These are phyloP conservation scores for Casuarius casuarius DNA, from an alignment of 2,113 vertebrate species.

Conservation along the genomic window DNA sequence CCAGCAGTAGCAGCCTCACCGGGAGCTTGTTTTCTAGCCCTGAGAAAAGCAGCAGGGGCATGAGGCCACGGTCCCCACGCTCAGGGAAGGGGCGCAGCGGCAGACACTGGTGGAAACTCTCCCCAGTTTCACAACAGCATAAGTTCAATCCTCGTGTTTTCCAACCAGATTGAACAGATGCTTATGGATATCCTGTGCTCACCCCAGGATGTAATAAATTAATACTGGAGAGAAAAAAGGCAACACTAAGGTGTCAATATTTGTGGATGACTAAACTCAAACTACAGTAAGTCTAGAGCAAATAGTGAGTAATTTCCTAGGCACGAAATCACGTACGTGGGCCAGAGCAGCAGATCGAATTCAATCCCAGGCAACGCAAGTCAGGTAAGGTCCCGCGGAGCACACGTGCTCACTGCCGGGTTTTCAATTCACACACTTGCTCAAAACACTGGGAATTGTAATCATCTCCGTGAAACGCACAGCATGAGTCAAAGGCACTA, in stretches of 20 bases:
- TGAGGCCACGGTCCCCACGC: fast-evolving
- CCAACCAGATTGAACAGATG: neutral
- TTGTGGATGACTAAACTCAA: neutral
- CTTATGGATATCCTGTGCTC: neutral
- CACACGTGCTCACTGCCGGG: neutral
- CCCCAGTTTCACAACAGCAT: neutral
- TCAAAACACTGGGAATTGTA: neutral
- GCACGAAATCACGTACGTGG: neutral
- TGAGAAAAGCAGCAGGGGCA: neutral
- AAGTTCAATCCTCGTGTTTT: neutral
- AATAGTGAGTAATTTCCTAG: neutral
- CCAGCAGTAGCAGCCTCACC: neutral
- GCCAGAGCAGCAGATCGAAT: neutral
- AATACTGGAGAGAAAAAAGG: neutral
- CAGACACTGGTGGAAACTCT: neutral
- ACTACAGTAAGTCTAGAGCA: neutral
- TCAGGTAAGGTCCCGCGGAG: neutral
- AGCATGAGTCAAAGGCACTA: neutral
- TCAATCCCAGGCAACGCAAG: neutral
- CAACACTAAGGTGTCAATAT: neutral
- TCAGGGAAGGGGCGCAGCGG: neutral
- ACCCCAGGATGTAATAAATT: neutral
- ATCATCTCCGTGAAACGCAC: neutral
- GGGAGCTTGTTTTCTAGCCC: neutral
- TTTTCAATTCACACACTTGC: neutral